Base-by-base conservation (phyloP, 2,888 invertebrate genomes). In the Coecobrya sp. region DNA sequence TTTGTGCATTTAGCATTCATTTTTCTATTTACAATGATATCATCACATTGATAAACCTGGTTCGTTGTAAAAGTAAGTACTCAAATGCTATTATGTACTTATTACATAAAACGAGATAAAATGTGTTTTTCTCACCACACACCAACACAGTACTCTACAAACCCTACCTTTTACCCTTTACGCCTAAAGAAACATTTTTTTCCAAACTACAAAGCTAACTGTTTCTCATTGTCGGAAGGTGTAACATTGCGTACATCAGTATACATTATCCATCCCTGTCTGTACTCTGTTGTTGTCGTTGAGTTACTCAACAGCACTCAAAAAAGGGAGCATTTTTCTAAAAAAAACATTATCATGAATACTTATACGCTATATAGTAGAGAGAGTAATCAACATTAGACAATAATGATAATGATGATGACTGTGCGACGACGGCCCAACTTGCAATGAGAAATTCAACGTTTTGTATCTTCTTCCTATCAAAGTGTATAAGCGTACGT, bases 141-240 rank as follows among this genome's bases (percentile, higher is more conserved):
- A 25, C 19, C 25, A 25, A 11, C 62, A 62, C 62, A 62, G 1
- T 19, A 25, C 25, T 62, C 62, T 25, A 11, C 62, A 11, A 8
- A 11, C 62, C 1, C 25, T 25, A 62, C 62, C 7, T 25, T 62
- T 62, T 62, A 11, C 62, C 16, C n/a, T 36, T n/a, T n/a, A n/a
- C n/a, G 30, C 36, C 36, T n/a, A 27, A 13, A 68, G 68, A 68
- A 68, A 68, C 27, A 13, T 11, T 27, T 68, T 19, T 30, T 68
- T 19, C 8, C 68, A n/a, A 68, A 30, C 16, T 27, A 4, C 36
- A 27, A 30, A 36, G 45, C 86, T 87, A 87, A 87, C 87, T 87
- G 87, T 79, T 76, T 65, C 62, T 79, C 79, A 79, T 87, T 87
- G 87, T 87, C 27, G 79, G 59, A 30, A 79, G 79, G 79, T 68